phyloP scores from a whole-genome alignment of 2,113 vertebrate species.

The Macrotis lagotis region DNA sequence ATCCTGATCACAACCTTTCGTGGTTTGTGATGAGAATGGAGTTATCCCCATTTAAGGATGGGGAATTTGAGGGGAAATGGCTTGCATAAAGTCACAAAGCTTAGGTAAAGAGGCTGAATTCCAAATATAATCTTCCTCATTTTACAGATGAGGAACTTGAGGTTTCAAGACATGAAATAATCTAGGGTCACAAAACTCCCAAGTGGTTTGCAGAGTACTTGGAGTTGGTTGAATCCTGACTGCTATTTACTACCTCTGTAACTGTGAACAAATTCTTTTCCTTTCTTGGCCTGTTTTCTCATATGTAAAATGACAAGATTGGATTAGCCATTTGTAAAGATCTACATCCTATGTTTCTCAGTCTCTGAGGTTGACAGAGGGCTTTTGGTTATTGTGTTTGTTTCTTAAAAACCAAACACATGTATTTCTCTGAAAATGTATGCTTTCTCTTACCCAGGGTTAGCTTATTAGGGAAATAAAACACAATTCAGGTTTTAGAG shows the following conservation, averaged over 20 bases:
- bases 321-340: not conserved
- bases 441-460: slow-evolving; percentile 67
- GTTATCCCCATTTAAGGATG: not conserved
- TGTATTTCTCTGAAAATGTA: slow-evolving; percentile 75
- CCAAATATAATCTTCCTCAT: not conserved
- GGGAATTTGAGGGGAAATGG: not conserved
- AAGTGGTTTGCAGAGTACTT: not conserved
- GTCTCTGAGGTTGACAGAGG: slow-evolving; percentile 48
- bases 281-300: not conserved
- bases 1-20: not conserved
- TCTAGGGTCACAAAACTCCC: not conserved
- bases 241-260: not conserved
- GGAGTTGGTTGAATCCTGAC: not conserved
- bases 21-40: not conserved
- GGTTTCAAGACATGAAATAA: not conserved
- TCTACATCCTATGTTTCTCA: not conserved
- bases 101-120: not conserved
- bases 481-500: slow-evolving; percentile 80
- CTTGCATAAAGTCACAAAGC: not conserved
- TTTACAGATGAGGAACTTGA: not conserved
- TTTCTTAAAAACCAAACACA: slow-evolving; percentile 69
- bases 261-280: not conserved
- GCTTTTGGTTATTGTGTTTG: not conserved
- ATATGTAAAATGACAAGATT: not conserved
- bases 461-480: slow-evolving; percentile 81